Conservation (phyloP, 1,140 invertebrate genomes). For the Halotydeus destructor region DNA sequence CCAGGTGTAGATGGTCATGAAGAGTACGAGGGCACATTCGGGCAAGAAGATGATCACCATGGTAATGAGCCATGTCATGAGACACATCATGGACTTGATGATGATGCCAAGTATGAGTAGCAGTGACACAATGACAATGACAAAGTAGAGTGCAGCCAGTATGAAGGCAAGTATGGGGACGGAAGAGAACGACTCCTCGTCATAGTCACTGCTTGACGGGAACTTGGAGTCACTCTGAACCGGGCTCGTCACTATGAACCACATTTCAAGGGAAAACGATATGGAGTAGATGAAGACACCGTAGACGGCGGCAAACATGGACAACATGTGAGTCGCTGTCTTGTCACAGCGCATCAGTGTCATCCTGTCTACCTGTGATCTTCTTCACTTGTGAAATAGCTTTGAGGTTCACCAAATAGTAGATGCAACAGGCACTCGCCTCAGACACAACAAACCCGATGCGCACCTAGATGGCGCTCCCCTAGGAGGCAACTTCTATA, state of each 20-base stretch:
- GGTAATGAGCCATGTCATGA: constrained; percentile 39
- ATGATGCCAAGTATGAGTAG: constrained; percentile 11
- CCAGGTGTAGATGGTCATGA: constrained; percentile 44
- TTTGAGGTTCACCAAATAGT: too few relatives aligned
- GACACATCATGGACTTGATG: constrained; percentile 15
- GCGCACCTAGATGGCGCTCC: too few relatives aligned
- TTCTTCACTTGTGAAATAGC: too few relatives aligned
- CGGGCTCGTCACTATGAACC: constrained; percentile 5
- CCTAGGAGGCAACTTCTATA: too few relatives aligned
- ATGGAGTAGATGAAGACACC: constrained; percentile 6
- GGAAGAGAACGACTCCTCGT: not conserved
- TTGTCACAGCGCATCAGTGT: too few relatives aligned
- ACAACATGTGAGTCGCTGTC: constrained; percentile 4
- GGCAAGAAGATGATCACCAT: constrained; percentile 39
- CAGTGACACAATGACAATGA: constrained; percentile 9
- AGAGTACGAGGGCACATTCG: constrained; percentile 41
- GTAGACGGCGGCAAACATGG: constrained; percentile 4
- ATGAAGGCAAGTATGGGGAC: constrained; percentile 10
- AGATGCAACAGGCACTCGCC: too few relatives aligned
- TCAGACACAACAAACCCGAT: too few relatives aligned
- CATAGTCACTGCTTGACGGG: not conserved
- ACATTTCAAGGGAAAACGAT: constrained; percentile 6
- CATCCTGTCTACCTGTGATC: too few relatives aligned
- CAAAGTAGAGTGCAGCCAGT: constrained; percentile 12
- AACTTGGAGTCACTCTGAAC: not conserved